phyloP scores from a whole-genome alignment of 2,113 vertebrate species.

The Helogale parvula region DNA sequence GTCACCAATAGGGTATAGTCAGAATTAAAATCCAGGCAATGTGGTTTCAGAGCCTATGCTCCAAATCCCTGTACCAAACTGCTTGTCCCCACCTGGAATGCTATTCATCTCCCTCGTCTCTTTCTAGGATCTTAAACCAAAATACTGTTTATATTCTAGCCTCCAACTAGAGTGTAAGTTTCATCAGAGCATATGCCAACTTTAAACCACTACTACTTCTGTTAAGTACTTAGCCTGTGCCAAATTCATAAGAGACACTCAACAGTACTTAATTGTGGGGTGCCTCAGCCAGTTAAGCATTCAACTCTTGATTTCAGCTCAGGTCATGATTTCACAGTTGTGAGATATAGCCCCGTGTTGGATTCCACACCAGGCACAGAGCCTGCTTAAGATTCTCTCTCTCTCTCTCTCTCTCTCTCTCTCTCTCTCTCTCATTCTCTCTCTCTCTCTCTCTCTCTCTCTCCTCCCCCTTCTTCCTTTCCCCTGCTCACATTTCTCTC shows the following conservation, averaged over 20 bases:
- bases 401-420: too few relatives aligned
- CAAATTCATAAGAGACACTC: not conserved
- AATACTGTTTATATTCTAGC: not conserved
- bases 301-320: too few relatives aligned
- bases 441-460: too few relatives aligned
- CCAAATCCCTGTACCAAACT: not conserved
- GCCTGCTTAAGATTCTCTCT: too few relatives aligned
- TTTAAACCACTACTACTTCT: not conserved
- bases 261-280: not conserved
- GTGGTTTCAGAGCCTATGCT: not conserved
- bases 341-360: too few relatives aligned
- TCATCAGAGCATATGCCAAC: not conserved
- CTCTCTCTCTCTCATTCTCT: too few relatives aligned
- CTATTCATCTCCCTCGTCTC: not conserved
- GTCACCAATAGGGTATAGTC: not conserved
- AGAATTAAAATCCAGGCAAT: not conserved
- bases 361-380: too few relatives aligned
- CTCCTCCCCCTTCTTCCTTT: too few relatives aligned
- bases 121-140: constrained; percentile 5
- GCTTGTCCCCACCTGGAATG: not conserved
- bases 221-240: not conserved
- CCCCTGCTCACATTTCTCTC: too few relatives aligned
- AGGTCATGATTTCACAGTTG: too few relatives aligned
- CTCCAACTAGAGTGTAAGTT: not conserved
- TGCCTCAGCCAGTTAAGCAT: too few relatives aligned